Percentiles rank a stretch among this genome's conserved stretches.
These are phyloP conservation scores for Drosophila picticornis DNA, from an alignment of 2,888 invertebrate genomes.

Conservation along the genomic window DNA sequence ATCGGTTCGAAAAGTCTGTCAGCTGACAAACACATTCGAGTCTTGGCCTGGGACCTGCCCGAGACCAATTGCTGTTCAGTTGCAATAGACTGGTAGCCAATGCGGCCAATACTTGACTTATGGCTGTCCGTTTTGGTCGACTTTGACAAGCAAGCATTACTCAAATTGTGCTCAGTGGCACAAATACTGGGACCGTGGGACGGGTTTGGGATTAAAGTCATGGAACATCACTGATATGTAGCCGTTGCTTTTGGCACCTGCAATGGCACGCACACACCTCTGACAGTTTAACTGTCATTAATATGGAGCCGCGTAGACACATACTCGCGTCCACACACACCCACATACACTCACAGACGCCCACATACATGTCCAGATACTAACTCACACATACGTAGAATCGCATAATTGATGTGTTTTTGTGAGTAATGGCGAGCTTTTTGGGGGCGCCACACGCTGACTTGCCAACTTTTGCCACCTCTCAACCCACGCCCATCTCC, in stretches of 20 bases:
- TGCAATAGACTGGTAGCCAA: background rate
- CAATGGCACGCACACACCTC: constrained; percentile 73
- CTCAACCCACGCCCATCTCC: background rate
- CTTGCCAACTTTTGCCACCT: constrained; percentile 53
- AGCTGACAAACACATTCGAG: constrained; percentile 13
- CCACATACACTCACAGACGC: constrained; percentile 2
- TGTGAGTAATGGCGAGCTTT: constrained; percentile 73
- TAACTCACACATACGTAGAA: constrained; percentile 20
- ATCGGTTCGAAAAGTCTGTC: constrained; percentile 13
- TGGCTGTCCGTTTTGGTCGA: constrained; percentile 64
- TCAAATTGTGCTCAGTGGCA: constrained; percentile 52
- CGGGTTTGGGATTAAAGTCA: background rate
- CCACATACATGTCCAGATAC: constrained; percentile 9
- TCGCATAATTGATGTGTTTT: constrained; percentile 77
- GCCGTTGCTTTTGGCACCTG: constrained; percentile 67
- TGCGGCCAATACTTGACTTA: constrained; percentile 68
- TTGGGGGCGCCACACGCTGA: constrained; percentile 46
- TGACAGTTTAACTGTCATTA: constrained; percentile 80
- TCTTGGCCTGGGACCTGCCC: constrained; percentile 1
- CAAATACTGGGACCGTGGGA: background rate
- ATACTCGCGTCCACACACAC: constrained; percentile 9
- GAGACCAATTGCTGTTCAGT: background rate
- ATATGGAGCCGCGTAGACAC: constrained; percentile 60
- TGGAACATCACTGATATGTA: constrained; percentile 15
- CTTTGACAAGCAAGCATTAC: constrained; percentile 74